A percentile compares a stretch with the other conserved stretches of the same genome.
Conservation (phyloP, 2,113 vertebrate genomes). For the Takifugu flavidus region DNA sequence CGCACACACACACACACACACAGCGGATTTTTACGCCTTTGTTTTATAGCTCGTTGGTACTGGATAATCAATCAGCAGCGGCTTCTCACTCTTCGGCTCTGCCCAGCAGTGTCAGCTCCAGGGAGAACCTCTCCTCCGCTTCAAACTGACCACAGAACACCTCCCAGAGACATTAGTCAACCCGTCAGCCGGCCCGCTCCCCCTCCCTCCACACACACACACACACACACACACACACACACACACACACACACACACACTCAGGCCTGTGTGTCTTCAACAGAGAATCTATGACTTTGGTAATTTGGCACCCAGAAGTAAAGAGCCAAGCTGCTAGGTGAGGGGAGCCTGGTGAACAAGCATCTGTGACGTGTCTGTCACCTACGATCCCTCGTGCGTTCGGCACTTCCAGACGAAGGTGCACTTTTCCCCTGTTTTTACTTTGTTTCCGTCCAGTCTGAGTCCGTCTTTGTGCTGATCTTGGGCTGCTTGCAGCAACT, state of each 20-base stretch:
- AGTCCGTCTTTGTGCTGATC: conserved; percentile 1
- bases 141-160: conserved; percentile 61
- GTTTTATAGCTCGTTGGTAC: conserved; percentile 62
- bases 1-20: conserved; percentile 32
- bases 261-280: conserved; percentile 48
- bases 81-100: conserved; percentile 58
- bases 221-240: conserved; percentile 18
- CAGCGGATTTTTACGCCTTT: conserved; percentile 35
- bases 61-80: conserved; percentile 63
- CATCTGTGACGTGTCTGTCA: conserved; percentile 68
- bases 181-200: conserved; percentile 26
- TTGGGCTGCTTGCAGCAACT: conserved; percentile 2
- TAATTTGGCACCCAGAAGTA: conserved; percentile 62
- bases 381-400: conserved; percentile 51
- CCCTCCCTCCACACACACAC: neutral
- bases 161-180: conserved; percentile 64
- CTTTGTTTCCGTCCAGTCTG: conserved; percentile 9
- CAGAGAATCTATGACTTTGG: conserved; percentile 60
- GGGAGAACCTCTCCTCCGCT: conserved; percentile 58
- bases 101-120: conserved; percentile 57
- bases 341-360: conserved; percentile 59
- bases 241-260: conserved; percentile 26
- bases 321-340: conserved; percentile 68
- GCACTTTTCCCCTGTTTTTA: conserved; percentile 22
- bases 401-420: conserved; percentile 20